Conservation (phyloP, 37 sponge, comb jelly and placozoan species). For the Bolinopsis microptera region DNA sequence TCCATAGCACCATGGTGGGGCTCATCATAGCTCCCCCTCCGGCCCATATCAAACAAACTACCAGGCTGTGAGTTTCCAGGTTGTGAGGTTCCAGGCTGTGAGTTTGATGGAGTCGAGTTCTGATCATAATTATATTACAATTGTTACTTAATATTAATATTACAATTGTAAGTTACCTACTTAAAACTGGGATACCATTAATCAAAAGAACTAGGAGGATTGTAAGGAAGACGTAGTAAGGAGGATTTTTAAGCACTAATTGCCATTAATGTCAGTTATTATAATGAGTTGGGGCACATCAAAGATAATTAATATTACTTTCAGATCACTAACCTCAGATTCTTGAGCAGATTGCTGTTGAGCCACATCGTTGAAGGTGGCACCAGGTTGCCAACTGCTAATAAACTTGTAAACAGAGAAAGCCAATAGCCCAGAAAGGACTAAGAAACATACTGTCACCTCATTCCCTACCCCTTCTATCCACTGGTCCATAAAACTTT, state of each 20-base stretch:
- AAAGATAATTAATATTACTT: not conserved
- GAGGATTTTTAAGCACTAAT: too few relatives aligned
- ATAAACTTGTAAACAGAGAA: slow-evolving; percentile 38
- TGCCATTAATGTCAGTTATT: too few relatives aligned
- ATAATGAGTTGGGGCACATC: too few relatives aligned
- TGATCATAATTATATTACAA: too few relatives aligned
- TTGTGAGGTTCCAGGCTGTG: not conserved
- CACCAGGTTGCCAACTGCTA: not conserved
- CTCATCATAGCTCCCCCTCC: slow-evolving; percentile 63
- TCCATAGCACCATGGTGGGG: not conserved
- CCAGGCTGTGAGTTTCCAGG: not conserved
- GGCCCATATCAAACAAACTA: slow-evolving; percentile 1
- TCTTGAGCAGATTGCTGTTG: slow-evolving; percentile 23
- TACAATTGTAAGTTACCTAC: too few relatives aligned
- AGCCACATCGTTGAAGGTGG: slow-evolving; percentile 4
- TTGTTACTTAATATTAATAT: too few relatives aligned
- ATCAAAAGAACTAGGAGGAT: too few relatives aligned
- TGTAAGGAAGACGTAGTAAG: too few relatives aligned
- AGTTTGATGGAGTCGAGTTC: not conserved
- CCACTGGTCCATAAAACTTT: slow-evolving; percentile 56
- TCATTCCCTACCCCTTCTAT: slow-evolving; percentile 62
- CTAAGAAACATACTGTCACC: slow-evolving; percentile 39
- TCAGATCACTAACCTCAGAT: not conserved
- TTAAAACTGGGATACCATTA: too few relatives aligned
- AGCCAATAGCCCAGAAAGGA: not conserved